phyloP scores from a whole-genome alignment of 35 echinoderm and acorn worm species.

The Hemicentrotus pulcherrimus region DNA sequence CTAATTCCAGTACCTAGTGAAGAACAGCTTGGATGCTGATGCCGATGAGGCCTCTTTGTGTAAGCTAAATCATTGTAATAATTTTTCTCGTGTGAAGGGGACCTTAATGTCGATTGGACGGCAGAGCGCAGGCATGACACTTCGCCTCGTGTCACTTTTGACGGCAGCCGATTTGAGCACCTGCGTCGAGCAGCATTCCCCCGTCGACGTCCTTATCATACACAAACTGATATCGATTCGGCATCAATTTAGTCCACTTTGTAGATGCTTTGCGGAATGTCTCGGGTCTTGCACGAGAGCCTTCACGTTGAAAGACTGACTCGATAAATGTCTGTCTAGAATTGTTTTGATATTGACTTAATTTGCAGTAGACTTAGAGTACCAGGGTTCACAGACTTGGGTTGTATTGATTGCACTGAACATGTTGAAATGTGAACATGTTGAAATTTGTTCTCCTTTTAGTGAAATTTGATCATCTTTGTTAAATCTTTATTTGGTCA shows the following conservation, averaged over 20 bases:
- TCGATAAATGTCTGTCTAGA: not conserved
- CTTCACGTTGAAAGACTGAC: not conserved
- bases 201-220: not conserved
- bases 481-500: too few species aligned
- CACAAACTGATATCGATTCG: not conserved
- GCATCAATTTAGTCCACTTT: not conserved
- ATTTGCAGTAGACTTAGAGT: too few species aligned
- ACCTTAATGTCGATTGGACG: not conserved
- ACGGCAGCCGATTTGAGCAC: slow-evolving; percentile 6
- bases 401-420: too few species aligned
- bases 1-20: too few species aligned
- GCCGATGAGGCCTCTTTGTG: too few species aligned
- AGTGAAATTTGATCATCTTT: too few species aligned
- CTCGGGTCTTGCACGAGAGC: not conserved
- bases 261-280: not conserved
- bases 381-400: too few species aligned
- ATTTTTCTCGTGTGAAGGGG: not conserved
- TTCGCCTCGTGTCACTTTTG: not conserved
- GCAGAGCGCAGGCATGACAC: not conserved
- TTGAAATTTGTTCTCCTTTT: too few species aligned
- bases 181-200: not conserved
- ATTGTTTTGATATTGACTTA: too few species aligned
- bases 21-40: too few species aligned
- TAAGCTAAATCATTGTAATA: not conserved
- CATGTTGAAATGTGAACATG: too few species aligned